Percentiles rank a stretch among this genome's conserved stretches.
Conservation (phyloP, 2,888 invertebrate species). For the Lobophora halterata region DNA sequence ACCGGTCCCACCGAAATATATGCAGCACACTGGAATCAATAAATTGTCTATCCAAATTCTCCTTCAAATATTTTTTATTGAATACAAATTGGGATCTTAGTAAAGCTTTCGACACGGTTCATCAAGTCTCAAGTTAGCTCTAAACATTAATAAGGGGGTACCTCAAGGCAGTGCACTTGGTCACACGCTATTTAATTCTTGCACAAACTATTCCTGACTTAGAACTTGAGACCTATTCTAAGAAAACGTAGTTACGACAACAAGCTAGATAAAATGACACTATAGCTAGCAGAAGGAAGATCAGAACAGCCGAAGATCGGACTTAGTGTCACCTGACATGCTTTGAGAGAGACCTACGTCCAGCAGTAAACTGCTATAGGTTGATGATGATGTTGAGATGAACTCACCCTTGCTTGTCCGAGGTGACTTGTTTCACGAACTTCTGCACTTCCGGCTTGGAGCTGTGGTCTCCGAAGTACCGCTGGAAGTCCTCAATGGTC, state of each 20-base stretch:
- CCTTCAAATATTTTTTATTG: background rate
- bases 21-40: constrained; percentile 67
- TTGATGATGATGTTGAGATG: too few species aligned
- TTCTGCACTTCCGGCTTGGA: constrained; percentile 90
- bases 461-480: constrained; percentile 89
- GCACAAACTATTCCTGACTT: background rate
- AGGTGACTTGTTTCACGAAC: constrained; percentile 95
- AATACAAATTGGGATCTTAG: background rate
- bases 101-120: constrained; percentile 4
- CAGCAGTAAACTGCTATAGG: too few species aligned
- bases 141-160: too few species aligned
- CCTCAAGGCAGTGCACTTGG: background rate
- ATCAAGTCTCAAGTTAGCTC: too few species aligned
- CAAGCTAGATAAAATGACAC: too few species aligned
- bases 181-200: background rate
- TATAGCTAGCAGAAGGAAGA: too few species aligned
- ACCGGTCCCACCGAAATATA: constrained; percentile 68
- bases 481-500: constrained; percentile 91
- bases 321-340: too few species aligned
- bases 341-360: too few species aligned
- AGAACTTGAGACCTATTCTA: too few species aligned
- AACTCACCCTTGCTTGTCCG: constrained; percentile 94
- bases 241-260: too few species aligned
- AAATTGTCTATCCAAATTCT: constrained; percentile 13
- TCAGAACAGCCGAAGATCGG: too few species aligned